phyloP scores from a whole-genome alignment of 2,797 vertebrate genomes.

The Tadarida brasiliensis region DNA sequence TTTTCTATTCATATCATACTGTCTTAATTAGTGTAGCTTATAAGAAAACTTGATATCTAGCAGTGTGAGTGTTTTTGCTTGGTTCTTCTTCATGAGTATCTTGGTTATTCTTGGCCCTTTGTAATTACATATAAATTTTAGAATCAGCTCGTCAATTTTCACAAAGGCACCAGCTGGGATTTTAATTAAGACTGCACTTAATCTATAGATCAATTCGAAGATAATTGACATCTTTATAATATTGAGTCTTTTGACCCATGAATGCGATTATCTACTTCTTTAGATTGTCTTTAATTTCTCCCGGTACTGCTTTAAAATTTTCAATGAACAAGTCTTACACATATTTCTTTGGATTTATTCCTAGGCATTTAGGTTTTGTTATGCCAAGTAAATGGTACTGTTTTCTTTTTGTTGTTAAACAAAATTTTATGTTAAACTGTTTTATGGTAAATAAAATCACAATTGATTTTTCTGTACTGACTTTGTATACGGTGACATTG shows the following conservation, averaged over 20 bases:
- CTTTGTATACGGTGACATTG: neutral
- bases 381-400: neutral
- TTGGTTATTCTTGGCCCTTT: constrained; percentile 39
- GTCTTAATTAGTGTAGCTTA: neutral
- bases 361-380: constrained; percentile 11
- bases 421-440: neutral
- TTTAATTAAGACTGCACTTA: constrained; percentile 35
- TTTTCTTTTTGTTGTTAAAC: constrained; percentile 7
- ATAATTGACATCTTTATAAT: neutral
- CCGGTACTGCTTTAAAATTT: neutral
- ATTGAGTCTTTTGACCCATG: neutral
- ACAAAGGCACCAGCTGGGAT: constrained; percentile 16
- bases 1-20: neutral
- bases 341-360: constrained; percentile 1
- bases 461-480: neutral
- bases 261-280: neutral
- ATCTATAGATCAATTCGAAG: constrained; percentile 22
- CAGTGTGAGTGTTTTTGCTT: neutral
- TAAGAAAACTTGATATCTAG: constrained; percentile 3
- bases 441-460: constrained; percentile 36
- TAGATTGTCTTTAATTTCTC: constrained; percentile 4
- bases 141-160: neutral
- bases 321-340: neutral
- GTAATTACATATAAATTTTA: constrained; percentile 37
- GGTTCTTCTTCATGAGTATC: neutral